Conservation (phyloP, 2,113 vertebrate species). For the Ctenomys sociabilis region DNA sequence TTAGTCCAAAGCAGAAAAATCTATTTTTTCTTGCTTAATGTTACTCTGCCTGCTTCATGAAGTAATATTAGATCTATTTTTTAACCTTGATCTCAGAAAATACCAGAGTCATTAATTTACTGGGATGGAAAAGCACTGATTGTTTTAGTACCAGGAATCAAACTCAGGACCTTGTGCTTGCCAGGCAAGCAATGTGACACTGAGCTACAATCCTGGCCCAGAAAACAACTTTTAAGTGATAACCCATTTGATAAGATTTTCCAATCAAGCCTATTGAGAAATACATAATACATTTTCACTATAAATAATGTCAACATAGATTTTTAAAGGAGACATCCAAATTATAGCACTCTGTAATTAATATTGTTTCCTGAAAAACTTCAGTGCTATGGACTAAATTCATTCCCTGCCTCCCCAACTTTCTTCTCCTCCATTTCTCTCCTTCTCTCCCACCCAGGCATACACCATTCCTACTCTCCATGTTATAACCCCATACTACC, state of each 20-base stretch:
- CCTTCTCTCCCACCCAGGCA: background rate
- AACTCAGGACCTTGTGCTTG: too few relatives aligned
- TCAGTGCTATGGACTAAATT: background rate
- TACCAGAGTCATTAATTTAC: constrained; percentile 6
- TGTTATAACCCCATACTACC: background rate
- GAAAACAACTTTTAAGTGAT: constrained; percentile 1
- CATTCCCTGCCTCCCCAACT: background rate
- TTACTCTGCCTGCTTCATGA: background rate
- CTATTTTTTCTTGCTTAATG: background rate
- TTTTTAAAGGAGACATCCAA: background rate
- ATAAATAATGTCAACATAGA: background rate
- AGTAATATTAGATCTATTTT: background rate
- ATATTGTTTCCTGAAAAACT: background rate
- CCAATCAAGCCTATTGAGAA: constrained; percentile 1
- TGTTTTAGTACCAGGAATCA: too few relatives aligned
- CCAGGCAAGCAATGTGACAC: too few relatives aligned
- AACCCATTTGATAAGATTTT: constrained; percentile 41
- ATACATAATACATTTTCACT: background rate
- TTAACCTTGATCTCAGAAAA: constrained; percentile 52
- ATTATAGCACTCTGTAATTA: background rate
- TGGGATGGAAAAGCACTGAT: background rate
- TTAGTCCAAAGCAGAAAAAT: background rate
- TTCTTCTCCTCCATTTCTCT: background rate
- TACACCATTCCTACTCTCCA: background rate
- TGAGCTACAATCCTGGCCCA: too few relatives aligned